Evolutionary conservation across 1,140 invertebrate species (phyloP).

Genomic region (Drosophila orosa): DNA sequence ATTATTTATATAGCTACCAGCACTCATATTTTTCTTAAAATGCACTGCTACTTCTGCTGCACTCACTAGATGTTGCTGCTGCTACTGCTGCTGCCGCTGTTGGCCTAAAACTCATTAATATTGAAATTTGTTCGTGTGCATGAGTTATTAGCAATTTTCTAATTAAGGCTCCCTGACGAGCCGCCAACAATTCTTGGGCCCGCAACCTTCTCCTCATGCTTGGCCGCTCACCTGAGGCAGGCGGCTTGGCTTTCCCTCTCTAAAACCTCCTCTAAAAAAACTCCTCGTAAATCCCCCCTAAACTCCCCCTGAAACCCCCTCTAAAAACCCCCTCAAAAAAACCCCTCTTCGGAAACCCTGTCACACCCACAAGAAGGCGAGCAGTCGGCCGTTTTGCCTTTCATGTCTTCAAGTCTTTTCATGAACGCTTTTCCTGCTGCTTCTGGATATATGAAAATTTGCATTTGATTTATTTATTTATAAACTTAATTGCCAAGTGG

Average conservation of each 20-base stretch:
- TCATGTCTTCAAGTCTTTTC: constrained; percentile 37
- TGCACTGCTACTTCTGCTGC: constrained; percentile 11
- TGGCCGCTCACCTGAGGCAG: constrained; percentile 75
- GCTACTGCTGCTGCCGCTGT: constrained; percentile 10
- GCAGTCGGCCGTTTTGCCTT: constrained; percentile 27
- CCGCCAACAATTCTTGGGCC: constrained; percentile 34
- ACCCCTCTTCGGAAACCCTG: constrained; percentile 22
- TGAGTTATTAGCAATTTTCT: constrained; percentile 83
- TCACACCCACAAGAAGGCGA: constrained; percentile 67
- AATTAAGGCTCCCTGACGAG: constrained; percentile 75
- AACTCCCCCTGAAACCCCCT: too few relatives aligned
- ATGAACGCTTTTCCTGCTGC: constrained; percentile 8
- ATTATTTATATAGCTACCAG: neutral
- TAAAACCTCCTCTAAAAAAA: neutral
- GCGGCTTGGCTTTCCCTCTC: neutral
- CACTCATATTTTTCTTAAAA: neutral
- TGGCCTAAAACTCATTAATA: constrained; percentile 80
- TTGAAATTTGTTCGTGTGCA: constrained; percentile 83
- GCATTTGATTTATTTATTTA: constrained; percentile 80
- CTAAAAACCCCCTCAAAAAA: neutral
- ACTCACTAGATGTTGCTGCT: constrained; percentile 27
- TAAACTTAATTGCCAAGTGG: constrained; percentile 67
- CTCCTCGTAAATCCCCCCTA: neutral
- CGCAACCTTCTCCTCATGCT: constrained; percentile 45
- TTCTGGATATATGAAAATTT: constrained; percentile 24